Conservation (phyloP, 2,888 invertebrate species). For the Drosophila histrio region DNA sequence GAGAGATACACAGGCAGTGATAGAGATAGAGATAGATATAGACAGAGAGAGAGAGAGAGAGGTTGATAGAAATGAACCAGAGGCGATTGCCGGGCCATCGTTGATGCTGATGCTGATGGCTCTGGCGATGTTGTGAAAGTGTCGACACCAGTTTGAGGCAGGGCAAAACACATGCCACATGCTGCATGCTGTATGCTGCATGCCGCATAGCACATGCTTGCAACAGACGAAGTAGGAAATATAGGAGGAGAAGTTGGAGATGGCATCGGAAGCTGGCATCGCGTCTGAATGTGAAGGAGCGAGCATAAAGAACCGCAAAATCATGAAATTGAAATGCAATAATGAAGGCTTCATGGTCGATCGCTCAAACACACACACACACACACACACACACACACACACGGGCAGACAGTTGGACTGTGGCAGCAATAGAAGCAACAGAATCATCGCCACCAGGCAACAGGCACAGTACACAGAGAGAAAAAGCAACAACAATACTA, state of each 20-base stretch:
- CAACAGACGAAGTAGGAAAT: background rate
- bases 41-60: background rate
- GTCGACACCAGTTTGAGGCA: constrained; percentile 70
- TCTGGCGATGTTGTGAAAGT: constrained; percentile 69
- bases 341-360: constrained; percentile 79
- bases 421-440: constrained; percentile 43
- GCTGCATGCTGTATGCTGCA: constrained; percentile 28
- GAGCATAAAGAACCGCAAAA: constrained; percentile 77
- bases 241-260: no score
- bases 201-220: background rate
- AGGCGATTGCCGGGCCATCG: constrained; percentile 20
- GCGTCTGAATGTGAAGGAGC: constrained; percentile 53
- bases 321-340: constrained; percentile 75
- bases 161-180: constrained; percentile 53
- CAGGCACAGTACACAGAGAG: no score
- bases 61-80: constrained; percentile 2
- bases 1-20: background rate
- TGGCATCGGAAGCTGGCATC: constrained; percentile 1
- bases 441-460: constrained; percentile 35
- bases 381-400: constrained; percentile 11
- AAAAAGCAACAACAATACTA: no score
- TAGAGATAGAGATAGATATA: background rate
- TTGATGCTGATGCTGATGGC: constrained; percentile 20
- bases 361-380: constrained; percentile 65
- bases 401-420: constrained; percentile 13